These are phyloP conservation scores for Colletes latitarsis DNA, from an alignment of 1,140 invertebrate species.

Conservation along the genomic window DNA sequence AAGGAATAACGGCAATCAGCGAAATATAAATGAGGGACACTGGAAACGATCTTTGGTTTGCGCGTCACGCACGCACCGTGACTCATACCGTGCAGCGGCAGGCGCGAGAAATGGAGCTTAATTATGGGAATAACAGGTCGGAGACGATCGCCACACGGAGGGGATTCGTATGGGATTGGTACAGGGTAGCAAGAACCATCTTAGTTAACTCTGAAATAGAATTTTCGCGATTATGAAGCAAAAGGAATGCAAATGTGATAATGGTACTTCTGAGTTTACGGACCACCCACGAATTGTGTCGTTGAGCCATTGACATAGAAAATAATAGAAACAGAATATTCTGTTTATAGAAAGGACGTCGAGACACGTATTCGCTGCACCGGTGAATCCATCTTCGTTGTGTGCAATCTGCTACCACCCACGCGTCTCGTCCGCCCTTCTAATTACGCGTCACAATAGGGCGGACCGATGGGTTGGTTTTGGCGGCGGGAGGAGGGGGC, in stretches of 20 bases:
- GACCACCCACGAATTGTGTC: no score
- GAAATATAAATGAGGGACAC: slow-evolving; percentile 79
- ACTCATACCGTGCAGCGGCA: slow-evolving; percentile 28
- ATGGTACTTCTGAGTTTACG: no score
- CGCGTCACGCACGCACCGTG: slow-evolving; percentile 71
- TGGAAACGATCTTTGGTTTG: slow-evolving; percentile 68
- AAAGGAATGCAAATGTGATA: no score
- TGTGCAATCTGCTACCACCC: neutral
- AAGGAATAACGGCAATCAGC: slow-evolving; percentile 80
- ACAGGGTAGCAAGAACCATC: no score
- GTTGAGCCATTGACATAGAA: no score
- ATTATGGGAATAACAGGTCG: slow-evolving; percentile 48
- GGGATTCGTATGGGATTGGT: neutral
- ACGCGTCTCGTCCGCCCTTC: slow-evolving; percentile 18
- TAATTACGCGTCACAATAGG: slow-evolving; percentile 36
- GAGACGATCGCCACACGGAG: neutral
- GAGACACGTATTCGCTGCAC: neutral
- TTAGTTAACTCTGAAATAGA: no score
- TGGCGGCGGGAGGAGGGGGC: neutral
- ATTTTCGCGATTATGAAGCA: no score
- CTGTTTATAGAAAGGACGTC: no score
- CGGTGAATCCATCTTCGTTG: neutral
- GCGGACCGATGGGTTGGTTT: neutral
- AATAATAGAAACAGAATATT: no score
- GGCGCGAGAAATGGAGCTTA: slow-evolving; percentile 48